These are phyloP conservation scores for Phaenicophaeus curvirostris DNA, from an alignment of 2,797 vertebrate genomes.

Conservation along the genomic window DNA sequence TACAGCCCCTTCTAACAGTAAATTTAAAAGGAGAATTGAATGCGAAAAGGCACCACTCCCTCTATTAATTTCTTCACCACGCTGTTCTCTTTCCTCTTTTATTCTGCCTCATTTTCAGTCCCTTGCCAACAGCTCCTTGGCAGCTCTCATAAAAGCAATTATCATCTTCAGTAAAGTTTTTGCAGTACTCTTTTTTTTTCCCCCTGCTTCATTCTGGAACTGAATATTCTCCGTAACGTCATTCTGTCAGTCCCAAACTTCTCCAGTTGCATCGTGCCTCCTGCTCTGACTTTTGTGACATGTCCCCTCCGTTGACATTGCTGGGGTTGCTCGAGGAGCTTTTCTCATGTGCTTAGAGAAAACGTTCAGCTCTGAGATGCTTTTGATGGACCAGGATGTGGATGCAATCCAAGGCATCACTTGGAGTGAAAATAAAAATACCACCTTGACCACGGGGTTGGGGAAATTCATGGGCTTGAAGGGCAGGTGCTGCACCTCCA, in stretches of 20 bases:
- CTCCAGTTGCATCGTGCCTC: neutral
- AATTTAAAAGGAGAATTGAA: neutral
- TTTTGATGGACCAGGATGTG: neutral
- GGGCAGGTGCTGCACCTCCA: neutral
- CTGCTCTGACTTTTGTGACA: neutral
- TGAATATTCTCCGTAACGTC: neutral
- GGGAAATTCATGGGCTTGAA: neutral
- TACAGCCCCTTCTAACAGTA: neutral
- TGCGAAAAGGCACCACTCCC: neutral
- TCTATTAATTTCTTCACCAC: neutral
- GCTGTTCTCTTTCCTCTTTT: neutral
- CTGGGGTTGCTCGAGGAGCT: neutral
- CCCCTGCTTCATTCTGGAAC: neutral
- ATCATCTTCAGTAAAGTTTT: slow-evolving; percentile 14
- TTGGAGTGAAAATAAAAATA: neutral
- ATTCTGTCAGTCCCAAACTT: neutral
- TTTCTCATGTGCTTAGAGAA: neutral
- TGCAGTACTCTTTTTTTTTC: neutral
- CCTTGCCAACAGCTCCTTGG: slow-evolving; percentile 37
- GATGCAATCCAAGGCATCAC: neutral
- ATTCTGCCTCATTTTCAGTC: neutral
- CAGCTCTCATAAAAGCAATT: slow-evolving; percentile 44
- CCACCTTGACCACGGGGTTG: neutral
- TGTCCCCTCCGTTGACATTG: neutral
- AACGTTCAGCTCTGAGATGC: neutral